These are phyloP conservation scores for Agonopterix subpropinquella DNA, from an alignment of 2,888 invertebrate species.

Conservation along the genomic window DNA sequence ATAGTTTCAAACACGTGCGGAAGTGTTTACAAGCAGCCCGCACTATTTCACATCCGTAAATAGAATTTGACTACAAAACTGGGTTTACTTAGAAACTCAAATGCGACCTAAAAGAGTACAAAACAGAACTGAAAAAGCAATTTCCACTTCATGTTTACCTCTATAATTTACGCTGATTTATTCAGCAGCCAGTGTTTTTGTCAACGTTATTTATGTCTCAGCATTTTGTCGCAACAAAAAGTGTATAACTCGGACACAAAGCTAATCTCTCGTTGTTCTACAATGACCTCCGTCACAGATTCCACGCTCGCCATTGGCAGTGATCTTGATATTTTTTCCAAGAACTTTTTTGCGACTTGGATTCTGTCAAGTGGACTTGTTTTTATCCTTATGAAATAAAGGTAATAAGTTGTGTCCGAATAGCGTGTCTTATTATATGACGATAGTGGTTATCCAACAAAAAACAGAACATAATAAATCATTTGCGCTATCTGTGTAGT, in stretches of 20 bases:
- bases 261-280: conserved; percentile 1
- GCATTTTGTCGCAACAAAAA: not conserved
- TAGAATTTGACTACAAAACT: conserved; percentile 1
- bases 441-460: too few relatives aligned
- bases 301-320: conserved; percentile 49
- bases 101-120: too few relatives aligned
- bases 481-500: too few relatives aligned
- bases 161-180: too few relatives aligned
- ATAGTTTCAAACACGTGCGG: conserved; percentile 5
- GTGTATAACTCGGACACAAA: not conserved
- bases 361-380: conserved; percentile 36
- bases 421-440: conserved; percentile 28
- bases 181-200: too few relatives aligned
- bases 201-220: not conserved
- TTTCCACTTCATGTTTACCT: too few relatives aligned
- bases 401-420: conserved; percentile 24
- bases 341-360: conserved; percentile 27
- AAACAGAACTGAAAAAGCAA: too few relatives aligned
- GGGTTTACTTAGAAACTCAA: too few relatives aligned
- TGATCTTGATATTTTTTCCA: conserved; percentile 63
- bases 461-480: too few relatives aligned
- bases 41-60: not conserved
- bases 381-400: conserved; percentile 33
- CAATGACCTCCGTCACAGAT: conserved; percentile 23
- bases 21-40: conserved; percentile 4